A percentile compares a stretch with the other conserved stretches of the same genome.
These are phyloP conservation scores for Eidolon helvum DNA, from an alignment of 2,113 vertebrate species.

Conservation along the genomic window DNA sequence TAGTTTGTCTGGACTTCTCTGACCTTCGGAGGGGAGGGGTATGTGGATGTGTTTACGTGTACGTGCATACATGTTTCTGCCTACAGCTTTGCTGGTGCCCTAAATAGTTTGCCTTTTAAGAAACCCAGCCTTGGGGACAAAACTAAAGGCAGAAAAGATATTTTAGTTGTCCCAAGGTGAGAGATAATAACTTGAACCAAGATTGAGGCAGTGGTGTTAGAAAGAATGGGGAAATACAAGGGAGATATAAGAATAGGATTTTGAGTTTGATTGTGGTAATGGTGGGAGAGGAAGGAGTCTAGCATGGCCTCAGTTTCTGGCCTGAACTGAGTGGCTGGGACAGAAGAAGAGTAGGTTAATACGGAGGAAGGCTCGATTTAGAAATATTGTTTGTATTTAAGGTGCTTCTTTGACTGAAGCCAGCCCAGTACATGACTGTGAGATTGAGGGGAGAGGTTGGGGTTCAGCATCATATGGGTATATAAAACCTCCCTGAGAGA, in stretches of 20 bases:
- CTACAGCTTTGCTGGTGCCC: neutral
- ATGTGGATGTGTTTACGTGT: rapidly evolving
- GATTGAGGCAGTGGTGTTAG: neutral
- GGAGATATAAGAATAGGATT: neutral
- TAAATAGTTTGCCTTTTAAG: neutral
- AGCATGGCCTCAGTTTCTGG: neutral
- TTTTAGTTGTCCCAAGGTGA: neutral
- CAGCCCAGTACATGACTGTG: neutral
- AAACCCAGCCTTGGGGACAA: neutral
- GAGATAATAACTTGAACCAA: neutral
- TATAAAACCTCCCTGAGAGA: neutral
- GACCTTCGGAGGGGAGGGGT: neutral
- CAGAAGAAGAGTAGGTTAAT: neutral
- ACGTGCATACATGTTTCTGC: rapidly evolving
- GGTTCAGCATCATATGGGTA: neutral
- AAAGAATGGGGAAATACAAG: neutral
- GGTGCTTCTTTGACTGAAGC: neutral
- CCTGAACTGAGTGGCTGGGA: neutral
- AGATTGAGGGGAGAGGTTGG: neutral
- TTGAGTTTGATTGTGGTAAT: neutral
- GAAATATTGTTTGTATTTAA: neutral
- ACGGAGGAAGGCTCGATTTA: neutral
- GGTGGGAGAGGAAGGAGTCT: neutral
- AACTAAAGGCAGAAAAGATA: neutral
- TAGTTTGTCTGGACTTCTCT: neutral